Conservation (phyloP, 2,797 vertebrate genomes). For the Synaphobranchus kaupii region DNA sequence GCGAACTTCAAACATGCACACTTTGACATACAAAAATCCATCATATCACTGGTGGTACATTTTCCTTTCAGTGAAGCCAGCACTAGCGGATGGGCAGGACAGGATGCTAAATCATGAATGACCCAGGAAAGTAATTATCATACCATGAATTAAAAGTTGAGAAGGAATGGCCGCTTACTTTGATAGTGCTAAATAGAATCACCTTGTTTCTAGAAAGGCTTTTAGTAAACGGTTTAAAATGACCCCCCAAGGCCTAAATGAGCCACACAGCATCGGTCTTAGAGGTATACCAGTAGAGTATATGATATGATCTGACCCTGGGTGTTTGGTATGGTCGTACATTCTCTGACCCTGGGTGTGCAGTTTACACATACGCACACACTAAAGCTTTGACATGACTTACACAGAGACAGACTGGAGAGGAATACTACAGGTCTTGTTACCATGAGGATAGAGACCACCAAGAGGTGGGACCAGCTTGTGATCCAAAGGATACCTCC, state of each 20-base stretch:
- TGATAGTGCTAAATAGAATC: not conserved
- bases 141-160: not conserved
- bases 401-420: not conserved
- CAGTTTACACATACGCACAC: too few relatives aligned
- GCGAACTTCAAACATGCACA: not conserved
- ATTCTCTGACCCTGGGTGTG: not conserved
- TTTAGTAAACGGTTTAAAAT: not conserved
- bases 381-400: not conserved
- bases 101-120: not conserved
- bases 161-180: not conserved
- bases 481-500: not conserved
- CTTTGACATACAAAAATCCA: not conserved
- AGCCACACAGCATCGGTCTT: not conserved
- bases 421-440: not conserved
- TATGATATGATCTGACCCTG: not conserved
- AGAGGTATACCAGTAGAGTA: not conserved
- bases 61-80: not conserved
- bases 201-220: not conserved
- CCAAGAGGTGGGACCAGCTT: not conserved
- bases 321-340: not conserved
- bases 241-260: not conserved
- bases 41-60: not conserved
- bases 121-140: not conserved
- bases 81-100: not conserved
- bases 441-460: not conserved